phyloP scores from a whole-genome alignment of 2,113 vertebrate genomes.

The Dromaius novaehollandiae region DNA sequence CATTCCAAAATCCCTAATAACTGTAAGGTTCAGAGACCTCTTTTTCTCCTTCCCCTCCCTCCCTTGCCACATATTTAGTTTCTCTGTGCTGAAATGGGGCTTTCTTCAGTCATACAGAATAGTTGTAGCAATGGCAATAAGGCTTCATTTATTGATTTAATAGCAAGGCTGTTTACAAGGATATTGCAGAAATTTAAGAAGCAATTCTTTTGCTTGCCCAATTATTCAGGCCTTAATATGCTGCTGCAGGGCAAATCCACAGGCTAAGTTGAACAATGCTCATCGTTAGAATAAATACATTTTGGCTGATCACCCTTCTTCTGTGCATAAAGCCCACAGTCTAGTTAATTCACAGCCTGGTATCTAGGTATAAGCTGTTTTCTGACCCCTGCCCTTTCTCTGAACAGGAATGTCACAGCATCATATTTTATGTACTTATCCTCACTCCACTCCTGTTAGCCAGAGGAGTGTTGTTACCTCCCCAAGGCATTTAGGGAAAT shows the following conservation, averaged over 20 bases:
- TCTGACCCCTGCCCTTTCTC: neutral
- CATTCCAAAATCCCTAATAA: constrained; percentile 37
- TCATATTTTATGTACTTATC: neutral
- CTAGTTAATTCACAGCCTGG: neutral
- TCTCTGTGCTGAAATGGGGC: neutral
- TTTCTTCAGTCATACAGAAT: neutral
- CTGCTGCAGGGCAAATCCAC: neutral
- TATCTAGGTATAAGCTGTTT: neutral
- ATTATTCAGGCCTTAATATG: neutral
- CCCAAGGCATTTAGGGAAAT: neutral
- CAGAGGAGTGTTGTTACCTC: neutral
- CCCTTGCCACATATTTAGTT: neutral
- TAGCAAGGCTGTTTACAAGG: neutral
- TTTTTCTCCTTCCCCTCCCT: neutral
- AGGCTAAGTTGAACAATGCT: neutral
- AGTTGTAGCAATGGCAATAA: neutral
- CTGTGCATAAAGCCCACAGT: neutral
- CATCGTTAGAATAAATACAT: neutral
- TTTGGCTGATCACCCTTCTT: neutral
- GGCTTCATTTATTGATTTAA: neutral
- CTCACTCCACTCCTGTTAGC: neutral
- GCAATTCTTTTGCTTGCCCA: neutral
- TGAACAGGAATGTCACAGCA: neutral
- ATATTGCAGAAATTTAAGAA: neutral
- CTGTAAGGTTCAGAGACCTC: neutral